Evolutionary conservation across 2,888 invertebrate species (phyloP).

Genomic region (Lasioglossum oenotherae): DNA sequence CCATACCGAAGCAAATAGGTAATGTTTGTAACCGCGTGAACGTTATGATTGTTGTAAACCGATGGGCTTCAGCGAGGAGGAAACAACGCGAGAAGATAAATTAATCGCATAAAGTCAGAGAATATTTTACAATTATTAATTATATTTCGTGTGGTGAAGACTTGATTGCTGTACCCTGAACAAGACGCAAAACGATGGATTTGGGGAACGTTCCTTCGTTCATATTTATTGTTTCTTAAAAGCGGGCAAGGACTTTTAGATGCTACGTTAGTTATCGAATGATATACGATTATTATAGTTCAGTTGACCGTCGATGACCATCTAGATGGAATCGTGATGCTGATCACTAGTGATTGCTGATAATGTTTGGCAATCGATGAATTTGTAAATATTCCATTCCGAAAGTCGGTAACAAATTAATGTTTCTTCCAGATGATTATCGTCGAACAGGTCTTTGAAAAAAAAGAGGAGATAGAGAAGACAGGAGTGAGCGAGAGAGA

Average conservation of each 20-base stretch:
- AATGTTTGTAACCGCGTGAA: background rate
- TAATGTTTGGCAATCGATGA: background rate
- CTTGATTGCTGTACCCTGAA: background rate
- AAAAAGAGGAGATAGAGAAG: background rate
- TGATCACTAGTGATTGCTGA: background rate
- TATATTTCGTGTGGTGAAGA: background rate
- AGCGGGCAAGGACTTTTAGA: background rate
- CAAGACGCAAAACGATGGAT: background rate
- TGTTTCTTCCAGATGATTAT: constrained; percentile 29
- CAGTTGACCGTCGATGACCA: constrained; percentile 9
- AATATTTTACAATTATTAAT: background rate
- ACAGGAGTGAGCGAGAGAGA: background rate
- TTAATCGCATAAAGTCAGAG: background rate
- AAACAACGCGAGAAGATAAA: background rate
- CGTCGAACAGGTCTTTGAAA: constrained; percentile 3
- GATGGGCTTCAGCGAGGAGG: background rate
- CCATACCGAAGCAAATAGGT: background rate
- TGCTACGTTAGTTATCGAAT: background rate
- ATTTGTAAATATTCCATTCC: constrained; percentile 39
- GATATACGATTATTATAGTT: background rate
- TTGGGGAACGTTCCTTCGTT: background rate
- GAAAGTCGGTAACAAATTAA: constrained; percentile 14
- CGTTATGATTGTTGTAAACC: background rate
- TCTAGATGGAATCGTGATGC: constrained; percentile 5
- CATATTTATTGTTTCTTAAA: background rate